Conservation (phyloP, 2,888 invertebrate genomes). For the Drosophila paranaensis region DNA sequence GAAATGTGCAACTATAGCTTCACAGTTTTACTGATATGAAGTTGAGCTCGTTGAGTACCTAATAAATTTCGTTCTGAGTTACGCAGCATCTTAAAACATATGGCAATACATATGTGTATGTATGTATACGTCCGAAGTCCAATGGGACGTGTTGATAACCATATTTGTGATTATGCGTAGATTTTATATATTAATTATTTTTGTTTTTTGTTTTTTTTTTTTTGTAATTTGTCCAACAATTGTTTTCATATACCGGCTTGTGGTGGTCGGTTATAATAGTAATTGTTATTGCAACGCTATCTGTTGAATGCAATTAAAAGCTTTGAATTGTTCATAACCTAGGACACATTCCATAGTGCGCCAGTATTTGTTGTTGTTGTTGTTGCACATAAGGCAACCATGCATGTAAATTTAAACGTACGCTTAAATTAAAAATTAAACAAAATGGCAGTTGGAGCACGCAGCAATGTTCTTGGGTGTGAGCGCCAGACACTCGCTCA, state of each 20-base stretch:
- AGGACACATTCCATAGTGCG: conserved; percentile 54
- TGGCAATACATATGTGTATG: conserved; percentile 43
- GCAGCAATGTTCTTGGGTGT: conserved; percentile 66
- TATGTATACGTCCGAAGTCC: conserved; percentile 56
- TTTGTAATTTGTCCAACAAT: conserved; percentile 15
- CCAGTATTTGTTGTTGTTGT: conserved; percentile 14
- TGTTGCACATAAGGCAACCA: conserved; percentile 51
- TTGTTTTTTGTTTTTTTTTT: conserved; percentile 9
- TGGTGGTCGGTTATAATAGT: conserved; percentile 23
- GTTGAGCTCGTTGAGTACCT: conserved; percentile 10
- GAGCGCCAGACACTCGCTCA: conserved; percentile 63
- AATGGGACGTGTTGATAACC: conserved; percentile 61
- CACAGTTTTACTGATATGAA: conserved; percentile 17
- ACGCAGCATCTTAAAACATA: conserved; percentile 60
- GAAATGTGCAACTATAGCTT: conserved; percentile 30
- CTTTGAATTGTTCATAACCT: conserved; percentile 50
- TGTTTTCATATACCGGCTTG: conserved; percentile 39
- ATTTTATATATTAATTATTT: conserved; percentile 5
- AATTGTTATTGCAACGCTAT: conserved; percentile 5
- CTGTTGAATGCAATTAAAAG: conserved; percentile 33
- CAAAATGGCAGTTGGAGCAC: conserved; percentile 83
- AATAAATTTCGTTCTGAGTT: conserved; percentile 22
- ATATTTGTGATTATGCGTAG: conserved; percentile 55
- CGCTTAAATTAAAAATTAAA: conserved; percentile 76
- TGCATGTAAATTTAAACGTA: conserved; percentile 59